phyloP scores from a whole-genome alignment of 2,797 vertebrate species.

The Mus minutoides region DNA sequence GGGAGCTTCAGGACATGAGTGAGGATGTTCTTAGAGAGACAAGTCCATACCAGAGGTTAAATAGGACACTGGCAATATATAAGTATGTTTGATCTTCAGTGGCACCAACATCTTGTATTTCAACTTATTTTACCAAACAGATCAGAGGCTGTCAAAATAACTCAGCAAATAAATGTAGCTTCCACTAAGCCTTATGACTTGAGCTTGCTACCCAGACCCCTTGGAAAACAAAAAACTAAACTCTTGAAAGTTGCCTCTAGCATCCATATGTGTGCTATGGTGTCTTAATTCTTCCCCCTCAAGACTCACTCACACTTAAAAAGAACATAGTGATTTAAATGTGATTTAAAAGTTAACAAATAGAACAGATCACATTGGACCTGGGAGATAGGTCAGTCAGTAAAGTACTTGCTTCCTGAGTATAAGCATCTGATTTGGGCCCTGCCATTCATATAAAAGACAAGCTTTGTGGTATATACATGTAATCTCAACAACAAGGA shows the following conservation, averaged over 20 bases:
- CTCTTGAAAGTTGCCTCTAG: no score
- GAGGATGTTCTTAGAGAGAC: not conserved
- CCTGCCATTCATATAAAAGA: not conserved
- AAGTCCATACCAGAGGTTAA: not conserved
- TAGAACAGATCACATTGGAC: no score
- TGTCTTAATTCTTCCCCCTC: not conserved
- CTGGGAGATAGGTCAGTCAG: no score
- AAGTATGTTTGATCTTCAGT: not conserved
- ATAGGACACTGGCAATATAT: not conserved
- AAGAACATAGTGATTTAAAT: not conserved
- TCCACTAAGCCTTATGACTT: not conserved
- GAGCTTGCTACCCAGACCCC: not conserved
- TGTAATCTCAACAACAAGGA: not conserved
- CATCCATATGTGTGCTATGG: no score
- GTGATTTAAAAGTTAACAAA: not conserved
- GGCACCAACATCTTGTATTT: not conserved
- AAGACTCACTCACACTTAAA: not conserved
- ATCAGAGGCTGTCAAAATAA: not conserved
- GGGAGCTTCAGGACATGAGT: not conserved
- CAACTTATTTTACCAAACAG: not conserved
- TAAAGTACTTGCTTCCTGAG: not conserved
- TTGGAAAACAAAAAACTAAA: not conserved
- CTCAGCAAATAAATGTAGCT: not conserved
- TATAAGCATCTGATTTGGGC: not conserved
- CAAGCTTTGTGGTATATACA: not conserved